Percentiles rank a stretch among this genome's conserved stretches.
These are phyloP conservation scores for Phocoena phocoena DNA, from an alignment of 2,113 vertebrate genomes.

Conservation along the genomic window DNA sequence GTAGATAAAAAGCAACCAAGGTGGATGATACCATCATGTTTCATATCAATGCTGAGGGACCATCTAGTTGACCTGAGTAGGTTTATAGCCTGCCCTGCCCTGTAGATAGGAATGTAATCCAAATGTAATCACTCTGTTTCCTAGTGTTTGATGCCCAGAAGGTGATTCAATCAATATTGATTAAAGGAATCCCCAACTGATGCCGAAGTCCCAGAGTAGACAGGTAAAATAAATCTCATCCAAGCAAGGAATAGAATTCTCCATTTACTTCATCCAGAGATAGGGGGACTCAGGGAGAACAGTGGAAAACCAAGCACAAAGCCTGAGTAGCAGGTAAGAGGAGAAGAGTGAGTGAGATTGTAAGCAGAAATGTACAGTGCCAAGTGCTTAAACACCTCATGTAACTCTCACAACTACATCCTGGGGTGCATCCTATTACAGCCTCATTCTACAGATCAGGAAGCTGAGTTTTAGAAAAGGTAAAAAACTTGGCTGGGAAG, in stretches of 20 bases:
- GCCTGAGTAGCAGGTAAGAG: neutral
- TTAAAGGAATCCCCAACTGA: neutral
- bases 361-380: neutral
- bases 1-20: neutral
- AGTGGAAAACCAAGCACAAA: neutral
- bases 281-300: neutral
- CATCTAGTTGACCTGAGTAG: neutral
- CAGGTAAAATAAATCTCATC: constrained; percentile 34
- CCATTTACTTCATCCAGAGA: neutral
- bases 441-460: neutral
- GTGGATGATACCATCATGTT: neutral
- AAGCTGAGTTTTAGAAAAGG: neutral
- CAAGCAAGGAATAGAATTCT: neutral
- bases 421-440: neutral
- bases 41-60: neutral
- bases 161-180: neutral
- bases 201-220: neutral
- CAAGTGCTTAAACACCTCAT: neutral
- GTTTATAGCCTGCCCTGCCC: neutral
- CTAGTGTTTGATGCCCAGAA: neutral
- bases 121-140: neutral
- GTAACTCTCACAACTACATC: neutral
- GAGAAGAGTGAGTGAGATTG: neutral
- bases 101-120: neutral
- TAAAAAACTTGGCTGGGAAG: neutral